Conservation (phyloP, 2,113 vertebrate genomes). For the Scopus umbretta region DNA sequence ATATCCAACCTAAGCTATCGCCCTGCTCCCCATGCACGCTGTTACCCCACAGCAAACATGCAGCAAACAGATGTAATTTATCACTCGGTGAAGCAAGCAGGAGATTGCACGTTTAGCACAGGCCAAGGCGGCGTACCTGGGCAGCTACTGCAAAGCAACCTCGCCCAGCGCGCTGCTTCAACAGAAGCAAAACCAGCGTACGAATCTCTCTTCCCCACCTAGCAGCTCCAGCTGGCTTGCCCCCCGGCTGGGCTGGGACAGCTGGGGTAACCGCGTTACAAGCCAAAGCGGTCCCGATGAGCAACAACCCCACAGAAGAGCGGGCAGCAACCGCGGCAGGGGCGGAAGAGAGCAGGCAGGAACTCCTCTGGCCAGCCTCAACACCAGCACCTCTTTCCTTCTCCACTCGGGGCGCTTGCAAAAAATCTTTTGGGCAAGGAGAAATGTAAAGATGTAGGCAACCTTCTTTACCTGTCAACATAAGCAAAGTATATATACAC, state of each 20-base stretch:
- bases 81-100: not conserved
- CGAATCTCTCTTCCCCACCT: not conserved
- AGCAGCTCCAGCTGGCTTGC: not conserved
- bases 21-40: fast-evolving
- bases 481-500: too few relatives aligned
- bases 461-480: not conserved
- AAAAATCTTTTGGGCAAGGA: not conserved
- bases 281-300: not conserved
- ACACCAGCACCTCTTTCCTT: not conserved
- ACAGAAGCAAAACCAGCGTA: fast-evolving
- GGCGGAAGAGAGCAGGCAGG: not conserved
- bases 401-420: not conserved
- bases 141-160: too few relatives aligned
- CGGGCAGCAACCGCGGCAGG: not conserved
- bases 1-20: too few relatives aligned
- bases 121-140: not conserved
- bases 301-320: not conserved
- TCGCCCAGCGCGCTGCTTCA: not conserved
- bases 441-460: not conserved
- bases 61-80: too few relatives aligned
- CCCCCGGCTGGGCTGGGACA: too few relatives aligned
- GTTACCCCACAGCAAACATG: not conserved
- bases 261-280: fast-evolving
- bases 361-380: not conserved
- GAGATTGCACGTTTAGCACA: not conserved